Conservation (phyloP, 2,797 vertebrate genomes). For the Limosa lapponica region DNA sequence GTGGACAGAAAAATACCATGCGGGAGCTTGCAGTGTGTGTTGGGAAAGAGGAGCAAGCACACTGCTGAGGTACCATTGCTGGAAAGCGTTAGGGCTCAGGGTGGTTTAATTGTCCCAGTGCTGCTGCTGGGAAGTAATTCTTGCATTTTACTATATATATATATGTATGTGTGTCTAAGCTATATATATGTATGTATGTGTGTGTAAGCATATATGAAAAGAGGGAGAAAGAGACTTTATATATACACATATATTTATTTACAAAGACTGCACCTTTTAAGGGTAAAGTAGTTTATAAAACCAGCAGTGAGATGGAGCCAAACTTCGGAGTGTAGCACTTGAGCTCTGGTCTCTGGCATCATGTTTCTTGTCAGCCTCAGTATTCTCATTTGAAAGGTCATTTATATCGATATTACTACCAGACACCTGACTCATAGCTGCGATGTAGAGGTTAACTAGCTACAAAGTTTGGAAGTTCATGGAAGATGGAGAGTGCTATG, state of each 20-base stretch:
- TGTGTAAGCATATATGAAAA: not conserved
- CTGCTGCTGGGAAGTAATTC: not conserved
- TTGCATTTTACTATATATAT: not conserved
- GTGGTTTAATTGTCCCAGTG: not conserved
- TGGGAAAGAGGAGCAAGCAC: not conserved
- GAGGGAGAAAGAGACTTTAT: not conserved
- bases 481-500: not conserved
- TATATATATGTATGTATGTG: not conserved
- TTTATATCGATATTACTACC: not conserved
- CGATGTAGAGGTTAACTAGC: not conserved
- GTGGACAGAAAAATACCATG: not conserved
- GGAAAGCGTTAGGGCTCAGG: not conserved
- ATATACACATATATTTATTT: not conserved
- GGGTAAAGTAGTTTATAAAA: not conserved
- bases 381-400: not conserved
- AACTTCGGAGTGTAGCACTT: not conserved
- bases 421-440: not conserved
- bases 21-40: not conserved
- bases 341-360: not conserved
- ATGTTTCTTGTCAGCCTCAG: not conserved
- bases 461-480: not conserved
- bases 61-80: not conserved
- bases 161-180: rapidly evolving
- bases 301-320: not conserved
- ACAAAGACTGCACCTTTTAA: not conserved